Evolutionary conservation across 2,888 invertebrate genomes (phyloP).

Genomic region (Hirtodrosophila cameraria): DNA sequence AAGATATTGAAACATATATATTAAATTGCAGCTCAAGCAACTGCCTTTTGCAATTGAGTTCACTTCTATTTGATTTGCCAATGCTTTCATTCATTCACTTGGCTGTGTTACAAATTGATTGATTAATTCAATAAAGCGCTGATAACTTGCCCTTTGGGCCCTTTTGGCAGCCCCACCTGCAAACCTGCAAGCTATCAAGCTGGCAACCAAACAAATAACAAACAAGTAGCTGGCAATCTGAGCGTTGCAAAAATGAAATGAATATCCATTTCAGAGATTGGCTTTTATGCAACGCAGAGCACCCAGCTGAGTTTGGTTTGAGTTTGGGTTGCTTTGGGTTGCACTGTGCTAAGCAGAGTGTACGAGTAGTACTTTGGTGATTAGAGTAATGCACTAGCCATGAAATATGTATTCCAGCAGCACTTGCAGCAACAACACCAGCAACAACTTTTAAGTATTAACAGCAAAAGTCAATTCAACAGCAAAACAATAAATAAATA

Average conservation of each 20-base stretch:
- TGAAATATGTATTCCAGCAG: conserved; percentile 22
- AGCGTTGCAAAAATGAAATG: conserved; percentile 35
- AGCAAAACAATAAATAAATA: conserved; percentile 35
- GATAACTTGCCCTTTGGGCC: conserved; percentile 42
- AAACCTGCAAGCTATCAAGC: background rate
- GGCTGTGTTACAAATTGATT: conserved; percentile 59
- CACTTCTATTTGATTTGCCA: conserved; percentile 33
- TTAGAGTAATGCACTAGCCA: conserved; percentile 72
- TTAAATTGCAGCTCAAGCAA: conserved; percentile 8
- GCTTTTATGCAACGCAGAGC: conserved; percentile 44
- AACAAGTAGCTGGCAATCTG: conserved; percentile 34
- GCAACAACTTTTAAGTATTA: conserved; percentile 43
- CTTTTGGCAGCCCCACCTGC: conserved; percentile 30
- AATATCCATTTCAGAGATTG: conserved; percentile 73
- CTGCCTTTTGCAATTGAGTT: conserved; percentile 34
- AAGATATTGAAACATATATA: background rate
- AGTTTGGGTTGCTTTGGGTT: too few species aligned
- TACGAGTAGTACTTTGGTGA: conserved; percentile 42
- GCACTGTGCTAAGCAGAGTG: background rate
- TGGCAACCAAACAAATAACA: conserved; percentile 17
- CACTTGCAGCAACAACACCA: conserved; percentile 30
- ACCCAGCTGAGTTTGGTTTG: too few species aligned
- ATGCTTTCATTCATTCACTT: conserved; percentile 41
- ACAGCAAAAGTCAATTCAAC: conserved; percentile 67
- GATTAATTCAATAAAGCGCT: conserved; percentile 71